Base-by-base conservation (phyloP, 2,888 invertebrate species). In the Boloria euphrosyne region DNA sequence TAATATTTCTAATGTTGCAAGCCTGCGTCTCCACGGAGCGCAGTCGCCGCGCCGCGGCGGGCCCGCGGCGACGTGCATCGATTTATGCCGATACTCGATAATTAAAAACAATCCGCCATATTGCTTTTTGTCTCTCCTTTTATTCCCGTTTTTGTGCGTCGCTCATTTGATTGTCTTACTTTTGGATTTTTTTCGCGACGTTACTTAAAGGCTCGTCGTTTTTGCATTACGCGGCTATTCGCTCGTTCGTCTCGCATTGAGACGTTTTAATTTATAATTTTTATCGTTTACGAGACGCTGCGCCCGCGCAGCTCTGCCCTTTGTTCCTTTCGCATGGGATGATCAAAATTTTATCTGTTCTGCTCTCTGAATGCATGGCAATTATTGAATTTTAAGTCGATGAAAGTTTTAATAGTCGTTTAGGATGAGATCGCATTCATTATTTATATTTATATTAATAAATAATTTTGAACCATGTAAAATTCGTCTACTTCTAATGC, bases 91-190 rank as follows among this genome's bases (percentile, higher is more conserved):
- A 92, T 92, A 91, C 89, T 91, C 88, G 90, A 90, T 92, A 92
- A 92, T 92, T 92, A 92, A 92, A 92, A 92, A 92, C 92, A 92
- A 92, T 91, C 90, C 91, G 90, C 91, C 91, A 90, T 90, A 84
- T 87, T 87, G 85, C 81, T 90, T 92, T 89, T 89, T 90, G 86
- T 89, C 80, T 80, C 81, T 85, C 80, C 76, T 87, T 89, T 90
- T 90, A 86, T 86, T 81, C 86, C 87, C 84, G 86, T 90, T 91
- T 90, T 89, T 89, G 87, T 87, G 82, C 88, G 86, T 89, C 90
- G 84, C 89, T 90, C 91, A 90, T 92, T 90, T 92, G 91, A 92
- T 92, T 92, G 90, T 90, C 81, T 85, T 82, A 76, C 79, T 86
- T 85, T 85, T 87, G 79, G 71, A 70, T 51, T 44, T 55, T 79